A percentile compares a stretch with the other conserved stretches of the same genome.
phyloP scores from a whole-genome alignment of 2,888 invertebrate genomes.

The Campoletis raptor region DNA sequence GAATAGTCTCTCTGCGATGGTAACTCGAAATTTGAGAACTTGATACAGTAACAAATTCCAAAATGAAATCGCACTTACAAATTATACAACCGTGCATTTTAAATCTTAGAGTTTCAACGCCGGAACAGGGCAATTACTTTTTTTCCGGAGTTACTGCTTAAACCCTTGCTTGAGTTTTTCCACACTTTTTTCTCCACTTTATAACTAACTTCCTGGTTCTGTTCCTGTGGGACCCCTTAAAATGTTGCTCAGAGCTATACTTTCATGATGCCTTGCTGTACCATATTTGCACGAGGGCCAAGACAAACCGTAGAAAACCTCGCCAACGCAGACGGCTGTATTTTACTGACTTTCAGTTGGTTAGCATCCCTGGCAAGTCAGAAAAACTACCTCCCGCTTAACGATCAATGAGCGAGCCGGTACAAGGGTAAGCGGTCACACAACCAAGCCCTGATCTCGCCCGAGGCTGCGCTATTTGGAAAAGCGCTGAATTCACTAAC shows the following conservation, averaged over 20 bases:
- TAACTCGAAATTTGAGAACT: not conserved
- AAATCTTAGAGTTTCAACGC: not conserved
- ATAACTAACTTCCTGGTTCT: not conserved
- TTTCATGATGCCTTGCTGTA: not conserved
- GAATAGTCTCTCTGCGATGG: no score
- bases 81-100: not conserved
- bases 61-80: not conserved
- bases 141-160: not conserved
- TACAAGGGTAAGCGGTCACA: no score
- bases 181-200: not conserved
- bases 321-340: not conserved
- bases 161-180: not conserved
- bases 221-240: not conserved
- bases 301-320: not conserved
- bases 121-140: not conserved
- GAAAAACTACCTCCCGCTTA: not conserved
- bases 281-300: not conserved
- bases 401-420: no score
- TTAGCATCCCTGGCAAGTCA: not conserved
- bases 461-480: no score
- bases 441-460: no score
- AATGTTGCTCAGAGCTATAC: not conserved
- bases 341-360: not conserved
- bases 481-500: no score
- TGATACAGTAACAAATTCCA: not conserved